Conservation (phyloP, 1,140 invertebrate genomes). For the Drosophila erecta region DNA sequence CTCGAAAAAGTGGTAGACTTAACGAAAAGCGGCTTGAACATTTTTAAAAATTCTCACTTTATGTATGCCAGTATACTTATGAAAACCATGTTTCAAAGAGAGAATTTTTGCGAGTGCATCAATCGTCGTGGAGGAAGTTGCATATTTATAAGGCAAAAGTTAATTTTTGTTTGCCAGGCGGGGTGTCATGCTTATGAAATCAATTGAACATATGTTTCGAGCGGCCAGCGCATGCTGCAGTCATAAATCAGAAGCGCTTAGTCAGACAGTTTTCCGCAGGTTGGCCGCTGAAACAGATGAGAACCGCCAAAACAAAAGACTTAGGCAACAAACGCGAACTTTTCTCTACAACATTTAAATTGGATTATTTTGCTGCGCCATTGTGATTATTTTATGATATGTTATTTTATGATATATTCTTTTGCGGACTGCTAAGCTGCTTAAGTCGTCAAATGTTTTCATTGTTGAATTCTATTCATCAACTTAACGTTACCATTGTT, state of each 20-base stretch:
- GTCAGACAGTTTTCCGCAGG: conserved; percentile 44
- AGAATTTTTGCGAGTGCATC: background rate
- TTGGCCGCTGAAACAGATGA: conserved; percentile 47
- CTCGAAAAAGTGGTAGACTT: background rate
- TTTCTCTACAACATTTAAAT: conserved; percentile 7
- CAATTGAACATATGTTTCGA: conserved; percentile 77
- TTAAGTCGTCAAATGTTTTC: background rate
- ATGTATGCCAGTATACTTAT: no score
- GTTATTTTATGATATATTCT: conserved; percentile 8
- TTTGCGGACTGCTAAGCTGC: conserved; percentile 8
- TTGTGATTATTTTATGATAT: no score
- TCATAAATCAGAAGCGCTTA: conserved; percentile 80
- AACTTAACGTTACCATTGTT: conserved; percentile 11
- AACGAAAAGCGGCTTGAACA: background rate
- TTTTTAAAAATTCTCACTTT: background rate
- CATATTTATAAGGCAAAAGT: conserved; percentile 75
- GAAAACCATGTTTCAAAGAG: no score
- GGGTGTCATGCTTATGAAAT: conserved; percentile 80
- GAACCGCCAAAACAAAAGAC: conserved; percentile 69
- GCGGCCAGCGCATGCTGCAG: conserved; percentile 33
- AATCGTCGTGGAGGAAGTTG: conserved; percentile 77
- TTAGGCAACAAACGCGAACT: conserved; percentile 62
- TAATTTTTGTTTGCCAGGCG: conserved; percentile 46
- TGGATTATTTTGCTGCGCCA: background rate
- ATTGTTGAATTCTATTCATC: conserved; percentile 12